phyloP scores from a whole-genome alignment of 2,797 vertebrate species.

The Pseudopleuronectes americanus region DNA sequence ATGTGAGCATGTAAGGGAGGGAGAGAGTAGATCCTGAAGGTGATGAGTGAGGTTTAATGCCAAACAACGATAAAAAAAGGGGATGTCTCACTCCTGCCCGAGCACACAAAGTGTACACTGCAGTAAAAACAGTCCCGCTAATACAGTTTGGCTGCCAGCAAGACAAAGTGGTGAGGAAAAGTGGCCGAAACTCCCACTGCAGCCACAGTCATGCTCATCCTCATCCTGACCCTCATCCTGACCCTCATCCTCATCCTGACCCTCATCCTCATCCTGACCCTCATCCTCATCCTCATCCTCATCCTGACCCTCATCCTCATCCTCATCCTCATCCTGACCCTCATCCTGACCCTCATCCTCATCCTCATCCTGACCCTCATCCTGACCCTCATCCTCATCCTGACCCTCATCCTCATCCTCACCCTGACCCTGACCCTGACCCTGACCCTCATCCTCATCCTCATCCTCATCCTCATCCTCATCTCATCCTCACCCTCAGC shows the following conservation, averaged over 20 bases:
- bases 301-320: constrained; percentile 45
- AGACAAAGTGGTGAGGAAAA: constrained; percentile 67
- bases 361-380: constrained; percentile 52
- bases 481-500: constrained; percentile 55
- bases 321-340: constrained; percentile 56
- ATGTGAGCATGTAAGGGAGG: constrained; percentile 6
- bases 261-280: not conserved
- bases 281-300: constrained; percentile 57
- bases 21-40: constrained; percentile 24
- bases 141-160: constrained; percentile 68
- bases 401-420: constrained; percentile 51
- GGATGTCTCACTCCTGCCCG: constrained; percentile 63
- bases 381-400: constrained; percentile 53
- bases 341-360: constrained; percentile 49
- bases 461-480: constrained; percentile 54
- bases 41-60: constrained; percentile 65
- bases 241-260: constrained; percentile 53
- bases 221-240: constrained; percentile 54
- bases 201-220: constrained; percentile 57
- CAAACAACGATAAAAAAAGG: constrained; percentile 62
- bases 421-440: constrained; percentile 53
- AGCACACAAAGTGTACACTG: constrained; percentile 69
- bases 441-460: constrained; percentile 51
- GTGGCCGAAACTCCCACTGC: constrained; percentile 61
- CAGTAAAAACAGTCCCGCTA: constrained; percentile 67